phyloP scores from a whole-genome alignment of 2,113 vertebrate species.

The Salvelinus namaycush region DNA sequence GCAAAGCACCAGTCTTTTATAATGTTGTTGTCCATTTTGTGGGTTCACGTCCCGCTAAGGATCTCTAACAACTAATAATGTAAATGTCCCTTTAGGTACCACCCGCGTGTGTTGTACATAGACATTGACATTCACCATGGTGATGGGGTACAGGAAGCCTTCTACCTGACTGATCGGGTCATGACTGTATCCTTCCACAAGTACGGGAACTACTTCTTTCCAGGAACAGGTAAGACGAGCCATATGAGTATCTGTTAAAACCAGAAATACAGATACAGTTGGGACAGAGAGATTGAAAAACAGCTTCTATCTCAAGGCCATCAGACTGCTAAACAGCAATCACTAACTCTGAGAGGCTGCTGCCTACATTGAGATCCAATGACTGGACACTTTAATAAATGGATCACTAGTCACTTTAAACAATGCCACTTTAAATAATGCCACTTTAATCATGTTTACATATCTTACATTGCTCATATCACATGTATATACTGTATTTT shows the following conservation, averaged over 20 bases:
- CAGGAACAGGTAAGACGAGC: slow-evolving; percentile 85
- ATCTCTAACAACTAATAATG: not conserved
- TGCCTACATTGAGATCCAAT: no score
- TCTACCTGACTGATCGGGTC: slow-evolving; percentile 96
- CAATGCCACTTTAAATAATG: no score
- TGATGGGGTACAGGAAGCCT: slow-evolving; percentile 97
- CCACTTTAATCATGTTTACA: no score
- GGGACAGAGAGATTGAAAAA: no score
- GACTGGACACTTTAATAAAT: no score
- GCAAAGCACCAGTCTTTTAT: not conserved
- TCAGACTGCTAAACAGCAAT: no score
- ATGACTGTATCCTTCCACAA: slow-evolving; percentile 99
- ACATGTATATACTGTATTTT: no score
- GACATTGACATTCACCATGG: slow-evolving; percentile 99
- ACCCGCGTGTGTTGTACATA: slow-evolving; percentile 95
- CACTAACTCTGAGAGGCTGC: no score
- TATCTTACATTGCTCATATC: no score
- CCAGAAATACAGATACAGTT: no score
- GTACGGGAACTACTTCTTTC: slow-evolving; percentile 98
- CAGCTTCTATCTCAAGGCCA: no score
- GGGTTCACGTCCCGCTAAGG: not conserved
- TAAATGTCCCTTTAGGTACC: slow-evolving; percentile 77
- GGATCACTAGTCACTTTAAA: no score
- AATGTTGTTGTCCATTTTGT: not conserved
- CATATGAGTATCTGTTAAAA: not conserved